These are phyloP conservation scores for Ricordea florida DNA, from an alignment of 92 coral and sea anemone species.

Conservation along the genomic window DNA sequence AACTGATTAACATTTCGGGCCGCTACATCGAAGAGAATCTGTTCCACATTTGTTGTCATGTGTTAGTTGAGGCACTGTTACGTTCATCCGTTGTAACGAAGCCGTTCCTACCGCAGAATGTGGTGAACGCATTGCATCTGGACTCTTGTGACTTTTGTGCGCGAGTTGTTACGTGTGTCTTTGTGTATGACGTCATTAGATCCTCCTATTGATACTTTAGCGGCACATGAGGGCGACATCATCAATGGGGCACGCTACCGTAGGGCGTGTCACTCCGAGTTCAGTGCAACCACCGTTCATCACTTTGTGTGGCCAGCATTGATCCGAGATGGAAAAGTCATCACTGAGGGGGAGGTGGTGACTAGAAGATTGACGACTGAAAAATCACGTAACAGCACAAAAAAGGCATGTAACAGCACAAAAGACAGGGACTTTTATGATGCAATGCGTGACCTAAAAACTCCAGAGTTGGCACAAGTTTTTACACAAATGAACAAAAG, in stretches of 20 bases:
- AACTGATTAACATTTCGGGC: no score
- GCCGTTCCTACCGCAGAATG: no score
- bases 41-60: no score
- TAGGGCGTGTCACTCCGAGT: constrained; percentile 74
- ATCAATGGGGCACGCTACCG: constrained; percentile 84
- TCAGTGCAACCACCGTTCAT: constrained; percentile 79
- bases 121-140: constrained; percentile 73
- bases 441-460: no score
- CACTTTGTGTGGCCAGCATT: constrained; percentile 94
- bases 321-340: constrained; percentile 66
- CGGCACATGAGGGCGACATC: constrained; percentile 82
- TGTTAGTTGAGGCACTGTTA: neutral
- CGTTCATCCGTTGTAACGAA: no score
- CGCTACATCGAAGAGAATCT: no score
- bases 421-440: no score
- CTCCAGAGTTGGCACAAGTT: no score
- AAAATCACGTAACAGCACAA: no score
- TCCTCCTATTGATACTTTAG: constrained; percentile 84
- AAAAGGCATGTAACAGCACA: constrained; percentile 32
- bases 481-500: no score
- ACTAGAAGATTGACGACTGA: constrained; percentile 62
- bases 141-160: constrained; percentile 74
- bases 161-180: constrained; percentile 73
- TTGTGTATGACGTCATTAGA: constrained; percentile 76
- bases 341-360: constrained; percentile 87